Evolutionary conservation across 2,113 vertebrate genomes (phyloP).

Genomic region (Malaclemys terrapin): DNA sequence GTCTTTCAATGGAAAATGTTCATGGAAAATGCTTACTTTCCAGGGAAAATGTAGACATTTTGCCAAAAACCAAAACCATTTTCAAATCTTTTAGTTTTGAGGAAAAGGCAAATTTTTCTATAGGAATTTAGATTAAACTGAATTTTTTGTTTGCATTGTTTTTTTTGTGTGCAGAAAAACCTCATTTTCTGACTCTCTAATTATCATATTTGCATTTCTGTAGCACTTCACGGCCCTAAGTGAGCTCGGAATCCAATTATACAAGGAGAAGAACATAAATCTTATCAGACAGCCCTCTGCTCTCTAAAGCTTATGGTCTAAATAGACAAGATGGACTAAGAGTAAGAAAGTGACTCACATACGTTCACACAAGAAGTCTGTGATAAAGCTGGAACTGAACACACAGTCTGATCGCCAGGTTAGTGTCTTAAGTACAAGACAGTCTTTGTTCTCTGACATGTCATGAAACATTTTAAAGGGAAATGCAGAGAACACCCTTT

Average conservation of each 20-base stretch:
- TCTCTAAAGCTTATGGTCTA: background rate
- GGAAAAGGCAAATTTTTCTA: background rate
- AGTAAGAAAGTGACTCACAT: background rate
- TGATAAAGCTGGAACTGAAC: background rate
- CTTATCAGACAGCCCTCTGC: background rate
- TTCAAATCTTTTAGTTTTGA: background rate
- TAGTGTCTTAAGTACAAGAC: background rate
- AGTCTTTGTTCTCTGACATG: accelerated
- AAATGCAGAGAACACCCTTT: background rate
- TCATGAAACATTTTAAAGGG: background rate
- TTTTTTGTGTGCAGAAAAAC: background rate
- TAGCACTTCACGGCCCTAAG: background rate
- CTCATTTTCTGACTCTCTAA: background rate
- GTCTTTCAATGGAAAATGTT: background rate
- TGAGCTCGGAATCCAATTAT: background rate
- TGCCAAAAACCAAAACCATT: background rate
- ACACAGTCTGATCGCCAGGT: too few relatives aligned
- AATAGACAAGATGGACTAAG: background rate
- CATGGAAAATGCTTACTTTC: background rate
- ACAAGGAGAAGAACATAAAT: background rate
- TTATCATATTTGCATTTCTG: background rate
- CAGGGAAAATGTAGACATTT: background rate
- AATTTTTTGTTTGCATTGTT: background rate
- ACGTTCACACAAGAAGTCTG: background rate
- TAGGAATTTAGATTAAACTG: background rate